Percentiles rank a stretch among this genome's conserved stretches.
These are phyloP conservation scores for Pharmacophagus antenor DNA, from an alignment of 2,888 invertebrate genomes.

Conservation along the genomic window DNA sequence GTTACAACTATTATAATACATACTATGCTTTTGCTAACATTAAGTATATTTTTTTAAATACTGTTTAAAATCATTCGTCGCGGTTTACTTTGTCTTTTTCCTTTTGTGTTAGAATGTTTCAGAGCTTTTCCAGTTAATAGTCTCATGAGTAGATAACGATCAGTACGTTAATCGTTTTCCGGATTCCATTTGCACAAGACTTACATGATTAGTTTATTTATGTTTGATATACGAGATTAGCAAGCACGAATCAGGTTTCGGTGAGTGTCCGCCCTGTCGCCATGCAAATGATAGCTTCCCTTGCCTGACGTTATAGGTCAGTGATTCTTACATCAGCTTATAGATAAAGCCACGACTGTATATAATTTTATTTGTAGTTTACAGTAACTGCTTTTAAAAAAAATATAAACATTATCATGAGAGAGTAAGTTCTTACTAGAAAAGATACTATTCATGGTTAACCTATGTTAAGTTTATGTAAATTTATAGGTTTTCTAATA, in stretches of 20 bases:
- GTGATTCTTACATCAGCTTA: slow-evolving; percentile 10
- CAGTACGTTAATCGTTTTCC: slow-evolving; percentile 32
- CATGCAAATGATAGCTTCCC: slow-evolving; percentile 74
- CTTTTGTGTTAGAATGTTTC: neutral
- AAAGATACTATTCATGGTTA: too few relatives aligned
- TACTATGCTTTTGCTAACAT: neutral
- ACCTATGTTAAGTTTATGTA: neutral
- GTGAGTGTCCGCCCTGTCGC: slow-evolving; percentile 66
- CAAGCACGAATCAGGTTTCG: slow-evolving; percentile 50
- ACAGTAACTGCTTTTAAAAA: neutral
- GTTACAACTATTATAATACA: too few relatives aligned
- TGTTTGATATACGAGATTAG: slow-evolving; percentile 49
- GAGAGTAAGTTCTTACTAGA: neutral
- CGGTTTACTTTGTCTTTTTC: slow-evolving; percentile 3
- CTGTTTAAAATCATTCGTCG: neutral
- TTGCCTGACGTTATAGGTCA: slow-evolving; percentile 48
- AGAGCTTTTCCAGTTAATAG: slow-evolving; percentile 19
- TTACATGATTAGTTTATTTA: slow-evolving; percentile 43
- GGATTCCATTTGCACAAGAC: slow-evolving; percentile 39
- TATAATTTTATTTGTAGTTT: neutral
- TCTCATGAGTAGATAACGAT: slow-evolving; percentile 23
- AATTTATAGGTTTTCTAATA: too few relatives aligned
- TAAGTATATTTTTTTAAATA: too few relatives aligned
- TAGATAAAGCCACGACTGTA: neutral
- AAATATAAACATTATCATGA: neutral